Base-by-base conservation (phyloP, 2,888 invertebrate species). In the Pollenia amentaria region DNA sequence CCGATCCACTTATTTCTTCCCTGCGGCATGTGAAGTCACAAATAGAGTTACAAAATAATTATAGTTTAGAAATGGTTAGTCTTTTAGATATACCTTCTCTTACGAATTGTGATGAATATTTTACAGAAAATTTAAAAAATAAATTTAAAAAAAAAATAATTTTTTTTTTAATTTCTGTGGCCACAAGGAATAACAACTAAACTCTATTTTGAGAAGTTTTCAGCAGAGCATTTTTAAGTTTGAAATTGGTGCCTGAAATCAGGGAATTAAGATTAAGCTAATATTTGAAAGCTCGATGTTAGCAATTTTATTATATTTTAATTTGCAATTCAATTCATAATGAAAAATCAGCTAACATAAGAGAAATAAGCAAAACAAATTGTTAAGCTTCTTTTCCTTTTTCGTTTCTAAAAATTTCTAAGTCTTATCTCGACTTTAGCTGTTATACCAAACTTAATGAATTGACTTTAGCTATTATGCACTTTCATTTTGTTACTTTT, bases 271-370 rank as follows among this genome's bases (percentile, higher is more conserved):
- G 70, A 67, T 57, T 72, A 72, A 73, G 62, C 44, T 60, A 73
- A 62, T 60, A 60, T 73, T 73, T 73, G 11, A 29, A 73, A 46
- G 73, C 46, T 73, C 73, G 57, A 73, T 73, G 46, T 60, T 73
- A 73, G 73, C 73, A 73, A 73, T 73, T 73, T 73, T 60, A 73
- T 60, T 29, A 73, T 73, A 46, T 73, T 70, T 70, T 70, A 53
- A 70, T 65, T 70, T 53, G 53, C 44, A 42, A 57, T 57, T 57
- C 44, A 55, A 76, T 48, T 76, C 57, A 51, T 65, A 57, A 55
- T 69, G 67, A 78, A 69, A 67, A 67, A 78, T n/a, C 51, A 67
- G 48, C 12, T 64, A 77, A 65, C 62, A n/a, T n/a, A n/a, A n/a
- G n/a, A n/a, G n/a, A n/a, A n/a, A n/a, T n/a, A n/a, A n/a, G n/a